Conservation (phyloP, 2,113 vertebrate species). For the Ailuropoda melanoleuca region DNA sequence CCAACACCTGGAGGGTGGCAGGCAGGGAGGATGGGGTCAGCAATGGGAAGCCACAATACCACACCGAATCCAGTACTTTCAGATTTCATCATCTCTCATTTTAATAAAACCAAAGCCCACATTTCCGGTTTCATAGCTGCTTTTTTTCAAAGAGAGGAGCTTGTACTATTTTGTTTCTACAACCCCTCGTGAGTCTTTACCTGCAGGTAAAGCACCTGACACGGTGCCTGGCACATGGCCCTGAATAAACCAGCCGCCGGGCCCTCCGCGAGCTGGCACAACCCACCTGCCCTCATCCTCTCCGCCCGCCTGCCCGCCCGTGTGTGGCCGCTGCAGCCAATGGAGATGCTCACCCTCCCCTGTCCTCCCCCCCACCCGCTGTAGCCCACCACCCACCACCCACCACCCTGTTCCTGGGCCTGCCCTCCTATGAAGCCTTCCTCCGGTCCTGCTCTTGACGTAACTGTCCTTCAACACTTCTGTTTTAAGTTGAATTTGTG, state of each 20-base stretch:
- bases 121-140: neutral
- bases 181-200: neutral
- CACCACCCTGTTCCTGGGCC: neutral
- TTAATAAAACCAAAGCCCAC: neutral
- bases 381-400: too few relatives aligned
- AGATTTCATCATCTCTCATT: neutral
- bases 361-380: neutral
- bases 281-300: neutral
- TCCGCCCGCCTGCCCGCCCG: neutral
- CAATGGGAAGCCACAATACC: neutral
- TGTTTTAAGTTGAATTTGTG: neutral
- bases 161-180: neutral
- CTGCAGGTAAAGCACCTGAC: neutral
- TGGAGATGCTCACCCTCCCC: neutral
- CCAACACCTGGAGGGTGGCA: neutral
- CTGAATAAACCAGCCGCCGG: neutral
- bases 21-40: neutral
- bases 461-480: neutral
- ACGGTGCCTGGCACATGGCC: neutral
- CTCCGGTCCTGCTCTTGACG: neutral
- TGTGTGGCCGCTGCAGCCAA: neutral
- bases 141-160: neutral
- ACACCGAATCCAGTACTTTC: neutral
- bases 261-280: neutral
- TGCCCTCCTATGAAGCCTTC: neutral